Evolutionary conservation across 2,797 vertebrate species (phyloP), one percentile per base, ranked within the genome.

Genomic region (Hoplostethus mediterraneus): DNA sequence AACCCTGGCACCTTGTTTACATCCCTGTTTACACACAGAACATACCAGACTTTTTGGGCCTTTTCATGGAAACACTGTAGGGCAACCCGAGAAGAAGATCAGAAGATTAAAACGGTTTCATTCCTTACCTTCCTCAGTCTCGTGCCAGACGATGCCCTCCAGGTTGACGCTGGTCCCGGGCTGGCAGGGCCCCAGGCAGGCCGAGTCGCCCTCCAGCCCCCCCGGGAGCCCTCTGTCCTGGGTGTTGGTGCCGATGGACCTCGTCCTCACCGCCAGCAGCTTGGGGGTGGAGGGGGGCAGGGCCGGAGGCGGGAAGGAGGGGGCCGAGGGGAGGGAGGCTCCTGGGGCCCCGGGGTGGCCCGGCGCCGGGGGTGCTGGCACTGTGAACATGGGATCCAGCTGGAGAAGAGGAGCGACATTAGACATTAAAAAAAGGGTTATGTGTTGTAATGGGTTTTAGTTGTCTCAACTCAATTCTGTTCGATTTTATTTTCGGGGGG

Each of bases 111-210:
- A 33, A 21, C 33, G 6, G 2, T 6, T 6, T 3, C 33, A 7
- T 4, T 71, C 9, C 89, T 92, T 60, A 99, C 98, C 98, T 96
- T 98, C 98, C 80, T 99, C 97, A 0, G 98, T 99, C 94, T 99
- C 98, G 74, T 99, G 98, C 98, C 98, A 99, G 67, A 99, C 97
- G 81, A 99, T 98, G 66, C 98, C 98, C 95, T 99, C 98, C 93
- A 99, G 94, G 93, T 99, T 99, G 83, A 99, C 97, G 66, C 97
- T 99, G 83, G 98, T 99, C 72, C 98, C 98, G 6, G 98, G 98
- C 87, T 97, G 97, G 93, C 98, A 99, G 68, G 98, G 98, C 76
- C 98, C 97, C 87, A 97, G 92, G 89, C 95, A 96, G 93, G 96
- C 95, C 0, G 96, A 92, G 83, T 99, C 97, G 13, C 95, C 95